Conservation (phyloP, 2,888 invertebrate species). For the Unio pictorum region DNA sequence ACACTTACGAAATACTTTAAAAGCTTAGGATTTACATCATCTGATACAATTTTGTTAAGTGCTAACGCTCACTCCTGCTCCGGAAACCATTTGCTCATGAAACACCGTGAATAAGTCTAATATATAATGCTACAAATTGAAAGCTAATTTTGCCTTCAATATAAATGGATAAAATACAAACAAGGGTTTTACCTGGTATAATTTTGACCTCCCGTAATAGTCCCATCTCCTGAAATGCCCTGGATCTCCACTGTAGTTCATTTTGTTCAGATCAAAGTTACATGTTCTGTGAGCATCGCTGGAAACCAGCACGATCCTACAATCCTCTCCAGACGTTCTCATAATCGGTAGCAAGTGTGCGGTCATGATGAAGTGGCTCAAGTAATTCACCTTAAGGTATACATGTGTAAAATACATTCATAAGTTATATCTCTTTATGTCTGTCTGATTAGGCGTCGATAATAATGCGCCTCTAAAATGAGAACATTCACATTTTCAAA, state of each 20-base stretch:
- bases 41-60: no score
- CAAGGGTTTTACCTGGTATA: constrained; percentile 33
- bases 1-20: no score
- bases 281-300: constrained; percentile 33
- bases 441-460: no score
- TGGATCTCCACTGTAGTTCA: constrained; percentile 30
- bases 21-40: no score
- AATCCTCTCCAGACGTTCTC: constrained; percentile 43
- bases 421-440: no score
- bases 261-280: constrained; percentile 29
- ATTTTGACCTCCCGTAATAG: constrained; percentile 44
- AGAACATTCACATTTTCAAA: no score
- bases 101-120: no score
- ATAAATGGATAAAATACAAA: neutral
- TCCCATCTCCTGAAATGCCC: constrained; percentile 14
- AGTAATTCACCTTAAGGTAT: constrained; percentile 42
- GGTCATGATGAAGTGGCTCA: constrained; percentile 45
- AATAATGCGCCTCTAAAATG: no score
- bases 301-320: constrained; percentile 42
- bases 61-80: no score
- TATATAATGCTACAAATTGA: no score
- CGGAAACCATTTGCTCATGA: no score
- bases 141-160: neutral
- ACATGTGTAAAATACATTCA: no score
- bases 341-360: constrained; percentile 42